phyloP scores from a whole-genome alignment of 2,888 invertebrate species.

The Hypomecis atomaria region DNA sequence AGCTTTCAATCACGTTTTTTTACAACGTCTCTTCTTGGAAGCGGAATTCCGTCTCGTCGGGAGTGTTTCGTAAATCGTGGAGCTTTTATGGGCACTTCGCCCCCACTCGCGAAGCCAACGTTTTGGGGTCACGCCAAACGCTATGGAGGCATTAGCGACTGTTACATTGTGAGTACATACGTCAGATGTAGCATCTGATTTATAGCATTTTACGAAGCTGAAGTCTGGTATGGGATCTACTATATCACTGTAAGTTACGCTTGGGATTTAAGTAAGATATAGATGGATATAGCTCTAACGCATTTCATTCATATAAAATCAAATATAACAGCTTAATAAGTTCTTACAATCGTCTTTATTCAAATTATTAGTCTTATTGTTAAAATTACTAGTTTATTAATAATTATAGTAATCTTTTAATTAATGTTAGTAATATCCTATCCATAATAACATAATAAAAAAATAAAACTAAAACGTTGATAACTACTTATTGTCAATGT shows the following conservation, averaged over 20 bases:
- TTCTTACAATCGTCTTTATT: too few relatives aligned
- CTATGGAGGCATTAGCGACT: conserved; percentile 30
- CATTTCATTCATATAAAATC: too few relatives aligned
- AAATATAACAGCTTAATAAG: too few relatives aligned
- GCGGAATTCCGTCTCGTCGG: conserved; percentile 28
- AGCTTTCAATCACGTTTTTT: conserved; percentile 27
- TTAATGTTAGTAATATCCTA: too few relatives aligned
- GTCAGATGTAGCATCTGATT: conserved; percentile 9
- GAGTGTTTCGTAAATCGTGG: conserved; percentile 47
- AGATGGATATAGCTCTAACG: too few relatives aligned
- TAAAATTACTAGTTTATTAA: too few relatives aligned
- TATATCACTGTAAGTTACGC: not conserved
- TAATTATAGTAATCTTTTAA: too few relatives aligned
- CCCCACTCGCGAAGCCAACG: conserved; percentile 41
- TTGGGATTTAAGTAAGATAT: not conserved
- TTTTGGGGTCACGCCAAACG: conserved; percentile 49
- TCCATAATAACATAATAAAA: too few relatives aligned
- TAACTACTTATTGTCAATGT: too few relatives aligned
- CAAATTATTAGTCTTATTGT: too few relatives aligned
- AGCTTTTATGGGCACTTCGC: conserved; percentile 46
- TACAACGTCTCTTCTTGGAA: conserved; percentile 10
- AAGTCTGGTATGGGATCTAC: not conserved
- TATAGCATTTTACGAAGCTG: conserved; percentile 2
- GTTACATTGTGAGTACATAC: conserved; percentile 1
- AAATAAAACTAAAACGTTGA: too few relatives aligned